Evolutionary conservation across 2,888 invertebrate species (phyloP), one percentile per base, ranked within the genome.

Genomic region (Nemapogon koenigi): DNA sequence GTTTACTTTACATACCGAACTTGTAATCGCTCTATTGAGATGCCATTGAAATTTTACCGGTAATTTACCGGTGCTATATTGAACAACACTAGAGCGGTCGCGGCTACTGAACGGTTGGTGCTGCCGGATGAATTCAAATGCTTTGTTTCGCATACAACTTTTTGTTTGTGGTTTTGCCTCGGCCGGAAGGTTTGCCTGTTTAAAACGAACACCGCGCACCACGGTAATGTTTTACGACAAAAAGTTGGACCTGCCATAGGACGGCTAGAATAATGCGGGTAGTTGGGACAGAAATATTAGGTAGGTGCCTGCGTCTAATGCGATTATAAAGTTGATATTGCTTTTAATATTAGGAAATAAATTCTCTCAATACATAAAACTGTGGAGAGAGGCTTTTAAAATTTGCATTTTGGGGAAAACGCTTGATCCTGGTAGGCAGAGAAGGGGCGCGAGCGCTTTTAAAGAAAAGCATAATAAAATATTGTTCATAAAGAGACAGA

Each of bases 221-320:
- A 27, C 37, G 29, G 28, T 28, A 37, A 37, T 37, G 27, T 37
- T 37, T 37, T 37, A 35, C 27, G 37, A 37, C 37, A 37, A 37
- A 37, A 37, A 37, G 37, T 37, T 37, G 35, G 26, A 16, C 37
- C n/a, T 22, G 6, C 22, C 16, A n/a, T 33, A 13, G 49, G 57
- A 59, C 57, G 60, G 63, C 10, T 65, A 59, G 60, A 62, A 58
- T 65, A 31, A 31, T 31, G 16, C 16, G 15, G 11, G 31, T 15
- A 31, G 31, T 31, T 31, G 16, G 4, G 16, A 31, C 15, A 31
- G 10, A 16, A 16, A 16, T 16, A 16, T 8, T 3, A 3, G 16
- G 16, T 15, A 4, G 11, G 4, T 11, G 28, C 28, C 11, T 28
- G 7, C n/a, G 11, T n/a, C 11, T 28, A 28, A 28, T 22, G 22